Evolutionary conservation across 2,797 vertebrate species (phyloP).

Genomic region (Octomys mimax): DNA sequence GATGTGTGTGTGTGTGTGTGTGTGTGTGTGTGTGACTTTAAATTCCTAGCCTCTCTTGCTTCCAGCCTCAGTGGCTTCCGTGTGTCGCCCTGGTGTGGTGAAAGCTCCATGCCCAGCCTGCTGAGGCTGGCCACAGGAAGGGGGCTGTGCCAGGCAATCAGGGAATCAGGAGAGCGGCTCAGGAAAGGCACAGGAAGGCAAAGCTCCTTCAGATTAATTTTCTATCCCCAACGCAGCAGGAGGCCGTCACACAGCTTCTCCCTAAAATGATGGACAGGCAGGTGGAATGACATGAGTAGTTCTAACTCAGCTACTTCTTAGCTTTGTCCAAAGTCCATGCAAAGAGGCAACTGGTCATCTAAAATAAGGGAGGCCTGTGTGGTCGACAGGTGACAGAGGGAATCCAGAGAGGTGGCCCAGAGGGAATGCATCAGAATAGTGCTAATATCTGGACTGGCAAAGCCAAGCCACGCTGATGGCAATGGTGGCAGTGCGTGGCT

Average conservation of each 20-base stretch:
- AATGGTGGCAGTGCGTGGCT: too few species aligned
- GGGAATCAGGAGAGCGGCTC: too few species aligned
- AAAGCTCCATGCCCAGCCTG: too few species aligned
- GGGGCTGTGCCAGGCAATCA: fast-evolving
- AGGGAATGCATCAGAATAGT: fast-evolving
- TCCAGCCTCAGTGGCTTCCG: fast-evolving
- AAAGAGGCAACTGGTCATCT: background rate
- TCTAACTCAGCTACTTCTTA: background rate
- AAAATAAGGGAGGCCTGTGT: background rate
- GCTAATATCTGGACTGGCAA: fast-evolving
- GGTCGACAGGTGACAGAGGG: too few species aligned
- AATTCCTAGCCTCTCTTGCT: background rate
- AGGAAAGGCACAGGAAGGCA: background rate
- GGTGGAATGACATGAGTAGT: background rate
- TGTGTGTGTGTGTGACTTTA: background rate
- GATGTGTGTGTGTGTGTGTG: too few species aligned
- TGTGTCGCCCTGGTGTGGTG: too few species aligned
- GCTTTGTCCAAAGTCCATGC: background rate
- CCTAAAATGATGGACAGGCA: background rate
- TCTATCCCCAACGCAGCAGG: too few species aligned
- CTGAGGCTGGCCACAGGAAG: fast-evolving
- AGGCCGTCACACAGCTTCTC: background rate
- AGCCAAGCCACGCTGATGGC: background rate
- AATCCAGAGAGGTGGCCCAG: too few species aligned
- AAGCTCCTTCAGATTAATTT: background rate